Evolutionary conservation across 2,888 invertebrate genomes (phyloP), one percentile per base, ranked within the genome.

Genomic region (Gibbula magus): DNA sequence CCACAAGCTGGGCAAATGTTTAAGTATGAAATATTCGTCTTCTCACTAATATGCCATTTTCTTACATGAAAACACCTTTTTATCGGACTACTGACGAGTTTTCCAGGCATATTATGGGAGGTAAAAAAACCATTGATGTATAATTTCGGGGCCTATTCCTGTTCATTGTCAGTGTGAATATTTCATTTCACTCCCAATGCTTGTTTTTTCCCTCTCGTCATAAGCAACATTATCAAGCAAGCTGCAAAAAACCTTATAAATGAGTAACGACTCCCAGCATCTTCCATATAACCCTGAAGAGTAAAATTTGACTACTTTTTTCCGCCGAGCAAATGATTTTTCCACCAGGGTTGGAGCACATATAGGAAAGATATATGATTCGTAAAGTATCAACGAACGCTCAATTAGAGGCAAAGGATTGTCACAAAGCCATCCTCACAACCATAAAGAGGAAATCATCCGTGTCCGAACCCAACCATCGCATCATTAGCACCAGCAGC

Each of bases 381-480:
- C 51, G n/a, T 7, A 54, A 75, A 75, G 53, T 75, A 53, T 54
- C 53, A 75, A 54, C 75, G 25, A 53, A 54, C 54, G 75, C 35
- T 25, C 75, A 75, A 75, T 75, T 75, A 75, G 53, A 25, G 54
- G 53, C 54, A 25, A 32, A 16, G 53, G 54, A 75, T 54, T 75
- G 75, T 75, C 56, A 75, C 20, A 54, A 35, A 75, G 20, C 54
- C 75, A 54, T 75, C 75, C 35, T 32, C 20, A 39, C 20, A 32
- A 54, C 75, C 75, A 75, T 75, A 75, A 75, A 75, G 75, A 53
- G 29, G 29, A 52, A 54, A 75, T 75, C 75, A 75, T 54, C 53
- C 75, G n/a, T 53, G 32, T 53, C 75, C 32, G 7, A 35, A 16
- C 35, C 20, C 54, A 53, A 29, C 29, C 32, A 75, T 75, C 75